Evolutionary conservation across 2,888 invertebrate species (phyloP).

Genomic region (Mythimna ferrago): DNA sequence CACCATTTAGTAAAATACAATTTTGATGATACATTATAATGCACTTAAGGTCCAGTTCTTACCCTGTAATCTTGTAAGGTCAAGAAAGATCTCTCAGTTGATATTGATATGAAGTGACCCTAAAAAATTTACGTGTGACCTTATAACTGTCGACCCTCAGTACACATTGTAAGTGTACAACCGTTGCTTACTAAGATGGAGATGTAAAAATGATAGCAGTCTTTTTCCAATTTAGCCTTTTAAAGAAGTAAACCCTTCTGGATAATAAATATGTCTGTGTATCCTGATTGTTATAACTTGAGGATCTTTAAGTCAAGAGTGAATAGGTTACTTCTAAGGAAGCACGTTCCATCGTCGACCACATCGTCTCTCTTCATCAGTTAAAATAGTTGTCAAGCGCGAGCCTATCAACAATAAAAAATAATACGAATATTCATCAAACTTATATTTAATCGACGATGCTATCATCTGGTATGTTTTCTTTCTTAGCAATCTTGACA

Average conservation of each 20-base stretch:
- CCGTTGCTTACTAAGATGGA: slow-evolving; percentile 1
- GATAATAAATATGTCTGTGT: background rate
- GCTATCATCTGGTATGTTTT: slow-evolving; percentile 7
- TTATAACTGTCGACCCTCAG: background rate
- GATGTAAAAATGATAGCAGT: background rate
- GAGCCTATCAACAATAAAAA: too few species aligned
- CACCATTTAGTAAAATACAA: slow-evolving; percentile 24
- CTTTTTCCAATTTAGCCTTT: background rate
- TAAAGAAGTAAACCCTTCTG: background rate
- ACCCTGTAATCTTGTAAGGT: slow-evolving; percentile 39
- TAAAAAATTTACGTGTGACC: slow-evolving; percentile 4
- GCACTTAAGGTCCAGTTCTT: slow-evolving; percentile 35
- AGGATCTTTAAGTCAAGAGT: too few species aligned
- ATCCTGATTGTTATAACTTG: too few species aligned
- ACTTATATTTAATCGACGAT: background rate
- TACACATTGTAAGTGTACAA: background rate
- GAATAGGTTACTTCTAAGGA: too few species aligned
- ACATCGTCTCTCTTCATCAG: too few species aligned
- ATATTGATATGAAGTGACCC: slow-evolving; percentile 30
- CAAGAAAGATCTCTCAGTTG: slow-evolving; percentile 30
- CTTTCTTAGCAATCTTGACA: slow-evolving; percentile 6
- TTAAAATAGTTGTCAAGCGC: too few species aligned
- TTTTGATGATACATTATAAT: slow-evolving; percentile 29
- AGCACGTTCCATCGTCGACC: too few species aligned
- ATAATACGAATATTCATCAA: background rate